Base-by-base conservation (phyloP, 2,113 vertebrate genomes). In the Aldabrachelys gigantea region DNA sequence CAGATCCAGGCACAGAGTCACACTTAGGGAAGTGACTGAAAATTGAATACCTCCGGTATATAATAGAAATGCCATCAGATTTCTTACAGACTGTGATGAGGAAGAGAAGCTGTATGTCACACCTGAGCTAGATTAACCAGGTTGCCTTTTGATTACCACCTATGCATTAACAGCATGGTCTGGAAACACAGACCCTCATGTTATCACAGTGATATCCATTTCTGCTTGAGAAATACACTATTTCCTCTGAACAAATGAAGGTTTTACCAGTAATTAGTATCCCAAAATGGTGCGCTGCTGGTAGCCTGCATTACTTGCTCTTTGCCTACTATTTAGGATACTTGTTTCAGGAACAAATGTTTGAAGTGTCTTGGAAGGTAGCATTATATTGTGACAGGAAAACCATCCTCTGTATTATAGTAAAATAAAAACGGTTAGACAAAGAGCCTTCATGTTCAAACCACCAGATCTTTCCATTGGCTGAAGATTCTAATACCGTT, bases 61-160 rank as follows among this genome's bases (percentile, higher is more conserved):
- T 16, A 80, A 83, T 69, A 89, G 91, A 96, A 94, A 93, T 83
- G 91, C 54, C 92, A 94, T 89, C 79, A 96, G 95, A 95, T 95
- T 96, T 96, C 95, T 95, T 95, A 85, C 94, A 84, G 75, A 6
- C 84, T 44, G 11, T 69, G 87, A 95, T 56, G 93, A 90, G 89
- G 65, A 91, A 96, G 92, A n/a, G 54, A 59, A 95, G 81, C 1
- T 41, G 25, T 13, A 1, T 91, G 82, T 81, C 92, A 92, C 69
- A 52, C 44, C 7, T 0, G 1, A 93, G 82, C 76, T 92, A 91
- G 75, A 94, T 91, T 3, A 94, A 78, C 35, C 83, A 94, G 65
- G 22, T 54, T 87, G 5, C 38, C 75, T 76, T 76, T 47, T 76
- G 41, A 41, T 27, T 24, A 44, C 75, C 89, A 69, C 62, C 31